Evolutionary conservation across 2,113 vertebrate genomes (phyloP).

Genomic region (Ceyx margarethae): DNA sequence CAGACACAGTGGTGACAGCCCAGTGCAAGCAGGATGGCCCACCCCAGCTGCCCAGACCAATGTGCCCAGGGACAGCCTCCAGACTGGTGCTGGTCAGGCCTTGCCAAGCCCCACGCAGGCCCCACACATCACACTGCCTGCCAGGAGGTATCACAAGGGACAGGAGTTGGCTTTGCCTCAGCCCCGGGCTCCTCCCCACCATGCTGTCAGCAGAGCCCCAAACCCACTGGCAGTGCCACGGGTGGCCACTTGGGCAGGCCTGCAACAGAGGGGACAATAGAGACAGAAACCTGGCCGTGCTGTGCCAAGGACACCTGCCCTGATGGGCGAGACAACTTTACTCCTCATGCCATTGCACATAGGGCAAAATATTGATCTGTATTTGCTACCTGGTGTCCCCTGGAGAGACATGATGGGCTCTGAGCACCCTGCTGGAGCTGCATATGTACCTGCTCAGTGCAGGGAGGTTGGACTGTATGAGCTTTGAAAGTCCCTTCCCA

Average conservation of each 20-base stretch:
- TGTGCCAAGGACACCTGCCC: rapidly evolving
- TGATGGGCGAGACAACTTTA: rapidly evolving
- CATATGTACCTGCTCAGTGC: neutral
- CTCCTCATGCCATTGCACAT: too few species aligned
- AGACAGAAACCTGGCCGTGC: too few species aligned
- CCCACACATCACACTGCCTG: rapidly evolving
- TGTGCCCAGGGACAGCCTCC: neutral
- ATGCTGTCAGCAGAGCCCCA: neutral
- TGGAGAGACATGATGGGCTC: neutral
- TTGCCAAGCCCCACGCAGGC: rapidly evolving
- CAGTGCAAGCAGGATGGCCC: neutral
- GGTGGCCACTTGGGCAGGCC: too few species aligned
- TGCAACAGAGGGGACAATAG: neutral
- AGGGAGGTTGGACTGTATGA: neutral
- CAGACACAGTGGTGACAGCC: rapidly evolving
- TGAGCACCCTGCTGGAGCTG: neutral
- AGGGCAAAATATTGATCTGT: neutral
- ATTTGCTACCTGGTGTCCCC: neutral
- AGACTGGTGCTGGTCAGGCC: neutral
- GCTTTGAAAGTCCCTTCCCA: neutral
- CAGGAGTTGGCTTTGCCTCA: neutral
- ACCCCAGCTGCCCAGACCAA: rapidly evolving
- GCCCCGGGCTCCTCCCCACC: neutral
- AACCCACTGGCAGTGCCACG: rapidly evolving
- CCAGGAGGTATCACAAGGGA: neutral